Percentiles rank a stretch among this genome's conserved stretches.
Conservation (phyloP, 2,797 vertebrate genomes). For the Emys orbicularis region DNA sequence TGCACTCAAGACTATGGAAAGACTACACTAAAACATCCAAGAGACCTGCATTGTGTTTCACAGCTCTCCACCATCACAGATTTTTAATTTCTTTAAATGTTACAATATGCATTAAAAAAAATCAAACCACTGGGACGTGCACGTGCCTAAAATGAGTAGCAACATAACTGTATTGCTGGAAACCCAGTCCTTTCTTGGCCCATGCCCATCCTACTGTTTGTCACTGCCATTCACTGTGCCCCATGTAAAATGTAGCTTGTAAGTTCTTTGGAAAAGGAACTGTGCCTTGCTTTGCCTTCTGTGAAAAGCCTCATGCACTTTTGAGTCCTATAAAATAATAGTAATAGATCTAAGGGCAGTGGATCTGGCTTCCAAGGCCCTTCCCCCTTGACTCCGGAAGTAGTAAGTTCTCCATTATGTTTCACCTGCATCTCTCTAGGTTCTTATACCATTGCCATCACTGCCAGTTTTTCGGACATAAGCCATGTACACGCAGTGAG, state of each 20-base stretch:
- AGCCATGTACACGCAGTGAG: neutral
- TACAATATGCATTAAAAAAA: neutral
- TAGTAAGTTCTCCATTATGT: neutral
- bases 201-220: neutral
- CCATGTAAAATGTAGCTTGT: neutral
- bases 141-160: neutral
- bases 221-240: neutral
- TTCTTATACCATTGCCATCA: accelerated
- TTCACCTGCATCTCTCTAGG: neutral
- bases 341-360: neutral
- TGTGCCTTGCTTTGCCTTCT: neutral
- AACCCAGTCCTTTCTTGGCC: neutral
- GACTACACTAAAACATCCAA: neutral
- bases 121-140: neutral
- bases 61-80: neutral
- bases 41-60: neutral
- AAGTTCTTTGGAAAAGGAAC: neutral
- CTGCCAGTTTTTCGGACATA: accelerated
- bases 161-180: neutral
- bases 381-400: neutral
- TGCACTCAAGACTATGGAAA: neutral
- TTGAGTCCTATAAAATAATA: neutral
- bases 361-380: neutral
- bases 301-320: neutral
- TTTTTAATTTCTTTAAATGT: neutral